Evolutionary conservation across 2,113 vertebrate genomes (phyloP).

Genomic region (Ptilorrhoa leucosticta): DNA sequence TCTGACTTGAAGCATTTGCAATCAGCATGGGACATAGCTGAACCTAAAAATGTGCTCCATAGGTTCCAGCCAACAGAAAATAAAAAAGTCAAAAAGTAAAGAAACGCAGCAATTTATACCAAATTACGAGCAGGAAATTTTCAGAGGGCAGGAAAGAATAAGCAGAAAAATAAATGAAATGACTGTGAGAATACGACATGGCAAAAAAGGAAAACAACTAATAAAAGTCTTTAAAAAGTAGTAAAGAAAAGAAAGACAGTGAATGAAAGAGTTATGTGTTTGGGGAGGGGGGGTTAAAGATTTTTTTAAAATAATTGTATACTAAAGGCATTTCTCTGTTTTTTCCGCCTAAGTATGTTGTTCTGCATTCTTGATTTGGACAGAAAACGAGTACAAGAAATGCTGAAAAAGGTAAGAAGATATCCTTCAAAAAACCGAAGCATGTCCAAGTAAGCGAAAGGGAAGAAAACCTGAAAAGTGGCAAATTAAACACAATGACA

Average conservation of each 20-base stretch:
- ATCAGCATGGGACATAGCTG: background rate
- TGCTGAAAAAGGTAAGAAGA: background rate
- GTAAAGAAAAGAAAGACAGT: background rate
- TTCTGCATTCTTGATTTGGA: background rate
- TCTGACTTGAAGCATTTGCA: background rate
- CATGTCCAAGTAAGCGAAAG: background rate
- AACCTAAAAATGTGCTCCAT: background rate
- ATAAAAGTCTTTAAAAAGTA: background rate
- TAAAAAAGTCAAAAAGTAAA: background rate
- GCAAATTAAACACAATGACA: background rate
- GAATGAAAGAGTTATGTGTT: background rate
- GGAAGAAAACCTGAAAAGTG: background rate
- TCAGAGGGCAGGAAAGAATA: background rate
- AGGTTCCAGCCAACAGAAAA: background rate
- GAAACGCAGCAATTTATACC: background rate
- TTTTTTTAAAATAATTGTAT: background rate
- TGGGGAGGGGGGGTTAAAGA: rapidly evolving
- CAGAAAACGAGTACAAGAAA: background rate
- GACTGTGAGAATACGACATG: background rate
- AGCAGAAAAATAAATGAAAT: background rate
- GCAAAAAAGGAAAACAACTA: background rate
- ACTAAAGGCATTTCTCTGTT: background rate
- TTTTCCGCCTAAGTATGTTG: background rate
- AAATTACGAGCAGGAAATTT: background rate
- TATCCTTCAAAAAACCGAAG: background rate